These are phyloP conservation scores for Parnassius orleans DNA, from an alignment of 2,888 invertebrate species.

Conservation along the genomic window DNA sequence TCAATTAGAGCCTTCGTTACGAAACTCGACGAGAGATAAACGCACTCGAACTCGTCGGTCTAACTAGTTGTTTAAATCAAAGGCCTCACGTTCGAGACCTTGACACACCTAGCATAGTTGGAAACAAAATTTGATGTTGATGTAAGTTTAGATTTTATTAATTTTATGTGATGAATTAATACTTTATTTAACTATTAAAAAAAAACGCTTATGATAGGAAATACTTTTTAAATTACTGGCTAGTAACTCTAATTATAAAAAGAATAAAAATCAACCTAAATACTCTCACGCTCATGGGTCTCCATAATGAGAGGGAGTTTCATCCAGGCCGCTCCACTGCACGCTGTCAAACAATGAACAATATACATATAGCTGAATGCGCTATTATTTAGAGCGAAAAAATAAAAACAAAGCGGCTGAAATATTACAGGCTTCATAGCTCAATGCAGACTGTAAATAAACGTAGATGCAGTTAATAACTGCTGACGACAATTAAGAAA, in stretches of 20 bases:
- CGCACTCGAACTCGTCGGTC: slow-evolving; percentile 24
- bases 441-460: slow-evolving; percentile 17
- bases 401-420: slow-evolving; percentile 15
- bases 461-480: slow-evolving; percentile 12
- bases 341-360: slow-evolving; percentile 20
- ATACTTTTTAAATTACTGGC: no score
- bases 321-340: slow-evolving; percentile 10
- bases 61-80: slow-evolving; percentile 46
- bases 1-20: slow-evolving; percentile 25
- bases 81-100: slow-evolving; percentile 45
- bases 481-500: slow-evolving; percentile 6
- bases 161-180: neutral
- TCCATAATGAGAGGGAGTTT: slow-evolving; percentile 20
- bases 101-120: slow-evolving; percentile 48
- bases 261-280: slow-evolving; percentile 15
- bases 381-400: slow-evolving; percentile 19
- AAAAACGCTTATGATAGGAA: no score
- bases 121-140: slow-evolving; percentile 28
- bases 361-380: slow-evolving; percentile 24
- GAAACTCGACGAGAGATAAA: slow-evolving; percentile 25
- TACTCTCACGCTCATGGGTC: slow-evolving; percentile 8
- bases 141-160: slow-evolving; percentile 10
- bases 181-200: neutral
- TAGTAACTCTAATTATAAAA: neutral
- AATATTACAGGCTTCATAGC: slow-evolving; percentile 15